Base-by-base conservation (phyloP, 1,140 invertebrate species). In the Sycophila sp. region DNA sequence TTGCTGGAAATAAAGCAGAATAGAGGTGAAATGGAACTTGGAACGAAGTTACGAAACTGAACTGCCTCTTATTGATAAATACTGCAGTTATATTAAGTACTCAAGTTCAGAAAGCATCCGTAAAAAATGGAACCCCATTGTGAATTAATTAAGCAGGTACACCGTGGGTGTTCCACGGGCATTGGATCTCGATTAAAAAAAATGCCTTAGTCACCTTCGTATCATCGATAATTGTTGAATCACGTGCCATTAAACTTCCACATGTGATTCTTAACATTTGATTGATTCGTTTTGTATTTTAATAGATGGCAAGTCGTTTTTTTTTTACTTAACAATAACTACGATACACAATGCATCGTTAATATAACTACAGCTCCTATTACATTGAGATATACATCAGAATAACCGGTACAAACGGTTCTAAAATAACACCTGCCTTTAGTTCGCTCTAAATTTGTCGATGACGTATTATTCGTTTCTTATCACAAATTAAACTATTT, bases 121-220 rank as follows among this genome's bases (percentile, higher is more conserved):
- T 63, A 24, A 6, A 66, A 65, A 56, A 56, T 6, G 36, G n/a
- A 69, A 69, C 38, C 38, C 56, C 47, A 62, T 62, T 53, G 67
- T 62, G 56, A 69, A 62, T 69, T 69, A 62, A 69, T 63, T 63
- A 55, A 53, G 15, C 59, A 69, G 26, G 13, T 63, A 38, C 30
- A 56, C 49, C 7, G 58, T 55, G 49, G 56, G 59, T 69, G 58
- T 42, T 69, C 67, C 19, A 24, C 24, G 6, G 19, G 24, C 24
- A 40, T 38, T 30, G 11, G 17, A 34, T 7, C 7, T 40, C 17
- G 26, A 51, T 59, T 60, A 22, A 5, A 24, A 49, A 58, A 67
- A 69, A 24, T 11, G 32, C 32, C n/a, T 51, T 19, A 69, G 8
- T 68, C 40, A 51, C n/a, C 34, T 19, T 10, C 28, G 24, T 53